Conservation (phyloP, 2,797 vertebrate genomes). For the Remorina albescens region DNA sequence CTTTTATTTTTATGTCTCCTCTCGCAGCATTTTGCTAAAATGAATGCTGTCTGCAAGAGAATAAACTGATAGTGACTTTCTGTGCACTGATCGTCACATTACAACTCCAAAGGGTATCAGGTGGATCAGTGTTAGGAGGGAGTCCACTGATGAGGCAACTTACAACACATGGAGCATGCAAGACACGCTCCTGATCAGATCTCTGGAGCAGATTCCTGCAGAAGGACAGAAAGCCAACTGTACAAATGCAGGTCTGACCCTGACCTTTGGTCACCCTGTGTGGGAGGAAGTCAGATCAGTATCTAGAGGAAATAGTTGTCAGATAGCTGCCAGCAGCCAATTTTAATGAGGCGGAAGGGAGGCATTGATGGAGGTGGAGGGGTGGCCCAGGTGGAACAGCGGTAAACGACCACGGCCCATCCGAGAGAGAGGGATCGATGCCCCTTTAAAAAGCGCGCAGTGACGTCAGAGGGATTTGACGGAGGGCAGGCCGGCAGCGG, state of each 20-base stretch:
- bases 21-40: neutral
- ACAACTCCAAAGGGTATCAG: constrained; percentile 45
- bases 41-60: too few relatives aligned
- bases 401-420: neutral
- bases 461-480: constrained; percentile 84
- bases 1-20: constrained; percentile 6
- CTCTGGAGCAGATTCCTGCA: too few relatives aligned
- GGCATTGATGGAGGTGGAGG: neutral
- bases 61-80: neutral
- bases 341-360: neutral
- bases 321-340: neutral
- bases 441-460: constrained; percentile 77
- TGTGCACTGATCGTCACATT: constrained; percentile 34
- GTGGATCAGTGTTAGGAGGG: constrained; percentile 30
- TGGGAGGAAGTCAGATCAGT: neutral
- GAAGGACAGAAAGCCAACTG: too few relatives aligned
- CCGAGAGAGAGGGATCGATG: constrained; percentile 45
- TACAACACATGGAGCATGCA: neutral
- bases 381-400: neutral
- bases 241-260: neutral
- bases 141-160: constrained; percentile 14
- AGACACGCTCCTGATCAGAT: constrained; percentile 28
- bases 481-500: constrained; percentile 49
- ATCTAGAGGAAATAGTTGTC: neutral
- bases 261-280: neutral